Evolutionary conservation across 1,140 invertebrate genomes (phyloP).

Genomic region (Lepidostoma basale): DNA sequence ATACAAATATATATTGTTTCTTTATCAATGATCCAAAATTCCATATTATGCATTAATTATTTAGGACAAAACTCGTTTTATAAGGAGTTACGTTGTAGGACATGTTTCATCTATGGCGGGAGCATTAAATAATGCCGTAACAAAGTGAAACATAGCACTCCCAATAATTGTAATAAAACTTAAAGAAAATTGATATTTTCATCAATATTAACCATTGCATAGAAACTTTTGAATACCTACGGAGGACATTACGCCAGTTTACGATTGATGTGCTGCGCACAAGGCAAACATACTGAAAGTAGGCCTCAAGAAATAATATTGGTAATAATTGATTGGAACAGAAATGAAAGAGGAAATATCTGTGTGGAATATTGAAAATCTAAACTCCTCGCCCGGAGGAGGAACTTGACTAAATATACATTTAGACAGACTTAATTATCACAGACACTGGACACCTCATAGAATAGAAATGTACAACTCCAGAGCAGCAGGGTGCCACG

Average conservation of each 20-base stretch:
- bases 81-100: too few relatives aligned
- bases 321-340: not conserved
- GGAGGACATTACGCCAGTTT: not conserved
- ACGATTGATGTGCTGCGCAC: not conserved
- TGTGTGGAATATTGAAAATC: not conserved
- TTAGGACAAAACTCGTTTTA: too few relatives aligned
- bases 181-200: too few relatives aligned
- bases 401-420: conserved; percentile 10
- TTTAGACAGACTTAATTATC: conserved; percentile 32
- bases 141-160: too few relatives aligned
- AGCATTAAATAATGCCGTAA: too few relatives aligned
- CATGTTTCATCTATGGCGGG: too few relatives aligned
- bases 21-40: too few relatives aligned
- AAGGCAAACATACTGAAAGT: not conserved
- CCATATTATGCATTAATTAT: too few relatives aligned
- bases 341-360: too few relatives aligned
- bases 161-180: too few relatives aligned
- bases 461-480: not conserved
- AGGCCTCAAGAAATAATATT: not conserved
- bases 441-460: conserved; percentile 28
- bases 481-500: not conserved
- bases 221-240: not conserved
- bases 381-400: not conserved
- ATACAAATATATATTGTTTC: too few relatives aligned
- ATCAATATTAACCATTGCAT: not conserved